These are phyloP conservation scores for Crocallis elinguaria DNA, from an alignment of 2,888 invertebrate genomes.

Conservation along the genomic window DNA sequence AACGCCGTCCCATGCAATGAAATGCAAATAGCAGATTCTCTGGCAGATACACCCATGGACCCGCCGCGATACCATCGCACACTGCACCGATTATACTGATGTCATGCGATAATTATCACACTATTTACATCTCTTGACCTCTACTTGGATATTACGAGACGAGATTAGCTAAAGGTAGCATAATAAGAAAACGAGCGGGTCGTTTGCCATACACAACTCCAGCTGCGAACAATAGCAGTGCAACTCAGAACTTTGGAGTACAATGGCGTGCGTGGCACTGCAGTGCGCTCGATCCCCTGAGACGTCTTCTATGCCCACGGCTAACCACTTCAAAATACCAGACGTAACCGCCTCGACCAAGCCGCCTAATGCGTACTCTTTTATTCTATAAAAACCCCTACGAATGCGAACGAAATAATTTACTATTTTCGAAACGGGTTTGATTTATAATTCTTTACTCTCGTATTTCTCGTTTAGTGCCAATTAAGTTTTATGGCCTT, in stretches of 20 bases:
- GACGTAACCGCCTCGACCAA: not conserved
- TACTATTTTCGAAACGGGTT: not conserved
- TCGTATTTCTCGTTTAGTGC: not conserved
- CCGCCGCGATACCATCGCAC: not conserved
- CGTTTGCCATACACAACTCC: too few relatives aligned
- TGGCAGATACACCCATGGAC: not conserved
- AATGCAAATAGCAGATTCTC: conserved; percentile 2
- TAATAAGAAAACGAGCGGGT: too few relatives aligned
- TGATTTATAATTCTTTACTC: not conserved
- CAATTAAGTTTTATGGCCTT: not conserved
- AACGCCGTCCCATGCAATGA: not conserved
- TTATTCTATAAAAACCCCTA: too few relatives aligned
- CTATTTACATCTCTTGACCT: conserved; percentile 5
- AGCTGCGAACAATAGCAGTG: too few relatives aligned
- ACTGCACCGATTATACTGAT: conserved; percentile 13
- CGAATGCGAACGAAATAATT: not conserved
- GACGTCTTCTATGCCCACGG: too few relatives aligned
- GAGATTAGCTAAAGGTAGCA: too few relatives aligned
- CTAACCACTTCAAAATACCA: too few relatives aligned
- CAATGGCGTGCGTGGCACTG: too few relatives aligned
- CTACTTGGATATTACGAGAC: too few relatives aligned
- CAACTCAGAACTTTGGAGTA: too few relatives aligned
- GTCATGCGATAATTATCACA: conserved; percentile 18
- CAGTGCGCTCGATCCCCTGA: too few relatives aligned
- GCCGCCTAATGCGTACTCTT: not conserved